phyloP scores from a whole-genome alignment of 1,140 invertebrate genomes.

The Physella acuta region DNA sequence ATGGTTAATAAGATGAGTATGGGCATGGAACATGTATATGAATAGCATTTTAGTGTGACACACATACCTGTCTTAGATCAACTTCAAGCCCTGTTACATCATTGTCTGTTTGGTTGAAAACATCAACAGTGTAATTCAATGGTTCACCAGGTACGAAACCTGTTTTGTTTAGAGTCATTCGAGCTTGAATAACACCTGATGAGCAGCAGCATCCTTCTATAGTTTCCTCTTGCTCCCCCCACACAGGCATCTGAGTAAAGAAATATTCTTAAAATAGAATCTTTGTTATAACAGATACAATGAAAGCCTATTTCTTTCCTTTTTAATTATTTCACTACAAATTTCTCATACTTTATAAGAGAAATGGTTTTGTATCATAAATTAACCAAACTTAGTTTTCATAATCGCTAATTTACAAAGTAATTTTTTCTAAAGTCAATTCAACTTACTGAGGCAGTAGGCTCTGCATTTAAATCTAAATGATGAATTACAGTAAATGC shows the following conservation, averaged over 20 bases:
- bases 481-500: conserved; percentile 56
- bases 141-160: conserved; percentile 51
- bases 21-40: too few relatives aligned
- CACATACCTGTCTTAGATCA: conserved; percentile 47
- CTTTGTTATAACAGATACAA: too few relatives aligned
- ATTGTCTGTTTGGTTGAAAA: conserved; percentile 43
- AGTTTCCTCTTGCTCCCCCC: conserved; percentile 35
- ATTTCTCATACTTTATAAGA: background rate
- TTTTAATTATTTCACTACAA: background rate
- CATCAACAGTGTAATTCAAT: conserved; percentile 37
- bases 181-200: conserved; percentile 35
- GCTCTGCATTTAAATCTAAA: conserved; percentile 45
- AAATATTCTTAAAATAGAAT: too few relatives aligned
- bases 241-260: conserved; percentile 39
- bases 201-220: conserved; percentile 48
- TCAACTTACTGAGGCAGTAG: conserved; percentile 39
- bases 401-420: background rate
- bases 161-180: conserved; percentile 41
- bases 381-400: background rate
- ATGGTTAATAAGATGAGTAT: too few relatives aligned
- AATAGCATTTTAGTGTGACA: background rate
- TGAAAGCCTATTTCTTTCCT: background rate
- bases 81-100: conserved; percentile 33
- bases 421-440: background rate
- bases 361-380: background rate